phyloP scores from a whole-genome alignment of 2,888 invertebrate genomes.

The Coelinius sp. region DNA sequence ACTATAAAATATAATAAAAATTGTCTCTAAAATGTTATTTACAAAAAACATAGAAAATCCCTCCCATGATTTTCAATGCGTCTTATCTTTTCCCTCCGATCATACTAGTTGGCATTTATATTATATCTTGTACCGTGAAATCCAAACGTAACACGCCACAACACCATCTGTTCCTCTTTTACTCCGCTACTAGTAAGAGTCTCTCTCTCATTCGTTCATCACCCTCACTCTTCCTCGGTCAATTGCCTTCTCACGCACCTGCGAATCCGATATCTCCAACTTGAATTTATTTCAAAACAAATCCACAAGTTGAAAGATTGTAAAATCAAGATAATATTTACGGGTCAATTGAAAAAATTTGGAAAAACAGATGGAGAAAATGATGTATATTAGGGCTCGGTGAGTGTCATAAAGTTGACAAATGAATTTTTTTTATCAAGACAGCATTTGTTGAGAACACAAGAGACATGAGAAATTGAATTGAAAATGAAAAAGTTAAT shows the following conservation, averaged over 20 bases:
- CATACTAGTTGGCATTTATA: conserved; percentile 24
- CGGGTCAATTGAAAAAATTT: not conserved
- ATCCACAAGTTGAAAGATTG: no score
- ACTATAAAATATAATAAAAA: not conserved
- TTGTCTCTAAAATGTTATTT: not conserved
- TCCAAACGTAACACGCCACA: conserved; percentile 24
- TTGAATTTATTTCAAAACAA: not conserved
- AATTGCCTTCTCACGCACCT: conserved; percentile 26
- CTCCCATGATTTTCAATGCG: not conserved
- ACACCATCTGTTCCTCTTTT: conserved; percentile 1
- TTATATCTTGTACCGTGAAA: conserved; percentile 27
- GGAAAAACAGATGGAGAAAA: not conserved
- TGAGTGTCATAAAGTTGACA: not conserved
- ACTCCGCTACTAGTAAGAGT: not conserved
- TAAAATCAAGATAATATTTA: not conserved
- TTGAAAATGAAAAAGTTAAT: conserved; percentile 5
- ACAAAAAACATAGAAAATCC: conserved; percentile 9
- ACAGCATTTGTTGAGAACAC: not conserved
- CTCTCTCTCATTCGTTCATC: conserved; percentile 8
- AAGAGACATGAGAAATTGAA: not conserved
- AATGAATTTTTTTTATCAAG: not conserved
- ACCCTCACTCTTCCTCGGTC: not conserved
- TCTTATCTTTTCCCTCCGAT: conserved; percentile 12
- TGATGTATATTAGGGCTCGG: no score
- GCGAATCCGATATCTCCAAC: conserved; percentile 12